Base-by-base conservation (phyloP, 35 echinoderm and acorn worm species). In the Lytechinus pictus region DNA sequence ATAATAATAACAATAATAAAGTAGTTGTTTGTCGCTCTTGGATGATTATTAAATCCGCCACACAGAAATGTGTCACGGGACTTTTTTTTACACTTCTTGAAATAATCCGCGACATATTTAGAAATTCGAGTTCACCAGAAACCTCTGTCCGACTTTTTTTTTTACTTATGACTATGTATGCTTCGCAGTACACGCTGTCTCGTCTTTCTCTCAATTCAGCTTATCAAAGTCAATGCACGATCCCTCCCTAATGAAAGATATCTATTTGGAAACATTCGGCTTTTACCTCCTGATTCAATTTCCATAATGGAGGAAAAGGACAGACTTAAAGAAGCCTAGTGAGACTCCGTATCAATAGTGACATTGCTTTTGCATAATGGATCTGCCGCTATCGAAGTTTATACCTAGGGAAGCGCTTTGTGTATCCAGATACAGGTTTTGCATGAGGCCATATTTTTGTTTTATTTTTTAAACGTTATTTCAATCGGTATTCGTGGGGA, bases 361-460 rank as follows among this genome's bases (percentile, higher is more conserved):
- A 79, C 66, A 79, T 79, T 79, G 66, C 66, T 79, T 79, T n/a
- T 79, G 66, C 66, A 79, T 79, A 79, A 79, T 79, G 66, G 66
- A 79, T 79, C 66, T 79, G n/a, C 19, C 16, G 4, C 66, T 79
- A 79, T 79, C 66, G n/a, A 79, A 79, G n/a, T 24, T 24, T 16
- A 19, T 79, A 79, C n/a, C 66, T 5, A 79, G 66, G 66, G 66
- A 24, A 24, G 16, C 19, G 19, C 19, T 79, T 5, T 79, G 4
- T 79, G 6, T n/a, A 79, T 79, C 66, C 19, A 24, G 19, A 79
- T 16, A 79, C 19, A 79, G n/a, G 6, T 5, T 16, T 24, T 79
- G 66, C 6, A 79, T 14, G 12, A 24, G 66, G 21, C 66, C n/a
- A 79, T n/a, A 6, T 24, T 79, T 19, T 79, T 79, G 19, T 79